Base-by-base conservation (phyloP, 2,888 invertebrate species). In the Spodoptera littoralis region DNA sequence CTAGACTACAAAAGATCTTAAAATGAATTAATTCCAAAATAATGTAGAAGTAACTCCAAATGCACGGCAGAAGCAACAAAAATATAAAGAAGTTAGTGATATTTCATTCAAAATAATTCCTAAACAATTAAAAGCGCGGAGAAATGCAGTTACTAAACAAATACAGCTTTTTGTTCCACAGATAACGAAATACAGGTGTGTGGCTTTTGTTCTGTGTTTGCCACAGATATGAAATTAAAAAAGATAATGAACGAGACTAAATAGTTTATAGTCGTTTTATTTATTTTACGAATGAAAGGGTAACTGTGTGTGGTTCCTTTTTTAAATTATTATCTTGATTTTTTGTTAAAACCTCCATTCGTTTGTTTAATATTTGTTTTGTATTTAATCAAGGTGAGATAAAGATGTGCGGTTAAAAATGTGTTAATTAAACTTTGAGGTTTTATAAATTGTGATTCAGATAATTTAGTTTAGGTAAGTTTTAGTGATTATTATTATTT, bases 141-240 rank as follows among this genome's bases (percentile, higher is more conserved):
- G 65, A 73, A 81, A 65, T 64, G 73, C 62, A 65, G 60, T 70
- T 80, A 65, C 74, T 65, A 59, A 67, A 66, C 76, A 85, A 84
- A 84, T 76, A 85, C 30, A 60, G 75, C 66, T 84, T 85, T 85
- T 87, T 86, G 87, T 88, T 81, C 70, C 73, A 69, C 77, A 65
- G 81, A 81, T 82, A 83, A 79, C 65, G 62, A 45, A 60, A 58
- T 65, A 74, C 71, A 78, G 81, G 73, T 77, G 79, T 77, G 88
- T 89, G 88, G 80, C 74, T 74, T 82, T 83, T 85, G 82, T 84
- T 76, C 57, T 56, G 56, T 87, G 83, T 88, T 87, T 87, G 80
- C 65, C 65, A 78, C 69, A 82, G 90, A 90, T 89, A 88, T 67
- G 71, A 83, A 88, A 88, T 88, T 85, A 88, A 85, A 79, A 86